Evolutionary conservation across 1,140 invertebrate genomes (phyloP).

Genomic region (Notospermus geniculatus): DNA sequence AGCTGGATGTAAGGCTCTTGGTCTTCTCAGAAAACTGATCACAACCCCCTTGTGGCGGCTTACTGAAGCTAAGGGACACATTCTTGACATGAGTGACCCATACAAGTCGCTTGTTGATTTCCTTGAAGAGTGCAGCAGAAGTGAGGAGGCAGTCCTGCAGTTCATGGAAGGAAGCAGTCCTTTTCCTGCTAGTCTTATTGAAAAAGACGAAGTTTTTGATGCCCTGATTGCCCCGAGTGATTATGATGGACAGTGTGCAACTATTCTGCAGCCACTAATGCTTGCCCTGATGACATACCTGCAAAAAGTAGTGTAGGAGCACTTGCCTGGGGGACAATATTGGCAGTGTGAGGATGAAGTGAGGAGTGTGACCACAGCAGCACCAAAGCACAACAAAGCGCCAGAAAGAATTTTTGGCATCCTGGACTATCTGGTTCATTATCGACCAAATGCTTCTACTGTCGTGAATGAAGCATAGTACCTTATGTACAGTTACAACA

Average conservation of each 20-base stretch:
- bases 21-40: conserved; percentile 21
- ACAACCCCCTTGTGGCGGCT: conserved; percentile 21
- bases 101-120: conserved; percentile 15
- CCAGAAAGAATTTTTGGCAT: too few species aligned
- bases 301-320: too few species aligned
- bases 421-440: too few species aligned
- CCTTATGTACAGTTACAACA: too few species aligned
- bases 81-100: conserved; percentile 17
- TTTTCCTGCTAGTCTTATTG: background rate
- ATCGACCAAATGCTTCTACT: too few species aligned
- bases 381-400: too few species aligned
- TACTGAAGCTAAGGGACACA: conserved; percentile 15
- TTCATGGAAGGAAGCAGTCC: conserved; percentile 14
- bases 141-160: conserved; percentile 9
- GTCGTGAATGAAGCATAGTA: too few species aligned
- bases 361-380: too few species aligned
- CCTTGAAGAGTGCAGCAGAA: conserved; percentile 9
- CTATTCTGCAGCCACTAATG: conserved; percentile 12
- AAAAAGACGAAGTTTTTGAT: conserved; percentile 10
- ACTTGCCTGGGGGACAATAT: too few species aligned
- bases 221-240: conserved; percentile 7
- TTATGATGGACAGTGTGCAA: conserved; percentile 17
- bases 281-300: too few species aligned
- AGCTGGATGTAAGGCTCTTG: conserved; percentile 21
- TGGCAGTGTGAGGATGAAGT: too few species aligned